phyloP scores from a whole-genome alignment of 2,113 vertebrate species.

The Myotis brandtii region DNA sequence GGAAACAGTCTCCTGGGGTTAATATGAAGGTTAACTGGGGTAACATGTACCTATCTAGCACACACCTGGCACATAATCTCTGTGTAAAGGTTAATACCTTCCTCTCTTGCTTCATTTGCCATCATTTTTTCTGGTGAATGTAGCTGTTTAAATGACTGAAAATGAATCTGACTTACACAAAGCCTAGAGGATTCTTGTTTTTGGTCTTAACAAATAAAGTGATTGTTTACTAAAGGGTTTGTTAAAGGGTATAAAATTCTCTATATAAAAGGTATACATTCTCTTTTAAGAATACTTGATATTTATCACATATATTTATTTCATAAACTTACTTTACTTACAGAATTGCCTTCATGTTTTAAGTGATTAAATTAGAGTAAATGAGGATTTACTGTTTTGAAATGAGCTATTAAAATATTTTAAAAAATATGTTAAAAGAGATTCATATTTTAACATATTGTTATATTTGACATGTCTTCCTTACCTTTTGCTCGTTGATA shows the following conservation, averaged over 20 bases:
- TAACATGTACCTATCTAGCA: neutral
- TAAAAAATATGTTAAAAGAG: neutral
- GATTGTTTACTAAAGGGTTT: neutral
- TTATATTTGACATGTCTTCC: neutral
- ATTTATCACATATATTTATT: neutral
- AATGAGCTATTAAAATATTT: conserved; percentile 50
- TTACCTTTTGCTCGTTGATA: conserved; percentile 1
- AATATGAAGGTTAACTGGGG: neutral
- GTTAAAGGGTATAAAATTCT: neutral
- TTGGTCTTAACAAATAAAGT: conserved; percentile 14
- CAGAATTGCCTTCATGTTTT: conserved; percentile 9
- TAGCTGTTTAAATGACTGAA: conserved; percentile 14
- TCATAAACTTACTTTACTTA: conserved; percentile 37
- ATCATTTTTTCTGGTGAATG: neutral
- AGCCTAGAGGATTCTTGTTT: neutral
- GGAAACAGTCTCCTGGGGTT: neutral
- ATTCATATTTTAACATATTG: neutral
- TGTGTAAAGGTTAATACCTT: neutral
- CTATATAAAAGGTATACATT: neutral
- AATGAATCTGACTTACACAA: neutral
- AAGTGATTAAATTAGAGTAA: conserved; percentile 4
- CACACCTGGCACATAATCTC: neutral
- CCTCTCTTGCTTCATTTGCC: neutral
- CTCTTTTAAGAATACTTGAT: conserved; percentile 12
- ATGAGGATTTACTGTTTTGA: conserved; percentile 37